Base-by-base conservation (phyloP, 2,888 invertebrate species). In the Lutraria lutraria region DNA sequence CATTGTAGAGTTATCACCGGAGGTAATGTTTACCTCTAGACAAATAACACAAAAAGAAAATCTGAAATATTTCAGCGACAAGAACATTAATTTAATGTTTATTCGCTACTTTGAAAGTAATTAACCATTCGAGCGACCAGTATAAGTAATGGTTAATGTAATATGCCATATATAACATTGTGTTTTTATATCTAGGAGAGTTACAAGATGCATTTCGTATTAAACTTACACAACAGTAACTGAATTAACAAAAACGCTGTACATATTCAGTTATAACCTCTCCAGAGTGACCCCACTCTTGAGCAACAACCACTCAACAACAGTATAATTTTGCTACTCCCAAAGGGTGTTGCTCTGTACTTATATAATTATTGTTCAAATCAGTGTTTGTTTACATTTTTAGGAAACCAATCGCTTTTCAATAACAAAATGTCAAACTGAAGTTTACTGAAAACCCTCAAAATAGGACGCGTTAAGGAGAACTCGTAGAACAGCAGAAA, bases 1-100 rank as follows among this genome's bases (percentile, higher is more conserved):
- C 31, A 76, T 34, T 31, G 13, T 3, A 4, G 3, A 25, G 76
- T 31, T 76, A 31, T 34, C 0, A 76, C 13, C 13, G 31, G 76
- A 1, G 34, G 31, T 25, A 16, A 34, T 15, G 76, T 76, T 31
- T 76, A 76, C 19, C 76, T 29, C 31, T 3, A 21, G 76, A 31
- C 34, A 76, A 76, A 76, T 25, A 25, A n/a, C 25, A 72, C 29
- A 31, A 31, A 15, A 31, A 8, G 31, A 31, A 13, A 76, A 76
- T 31, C 76, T 76, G 43, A 34, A 34, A 76, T 76, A 76, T 21
- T 76, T 76, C 15, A 76, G 34, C 34, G 34, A 34, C 76, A 31
- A 31, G 34, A 1, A 34, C 76, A 76, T 76, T 34, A 76, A 76
- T 76, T 31, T 76, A 76, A 76, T 31, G 76, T 76, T 76, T 76